Evolutionary conservation across 2,113 vertebrate genomes (phyloP), one percentile per base, ranked within the genome.

Genomic region (Nycticorax nycticorax): DNA sequence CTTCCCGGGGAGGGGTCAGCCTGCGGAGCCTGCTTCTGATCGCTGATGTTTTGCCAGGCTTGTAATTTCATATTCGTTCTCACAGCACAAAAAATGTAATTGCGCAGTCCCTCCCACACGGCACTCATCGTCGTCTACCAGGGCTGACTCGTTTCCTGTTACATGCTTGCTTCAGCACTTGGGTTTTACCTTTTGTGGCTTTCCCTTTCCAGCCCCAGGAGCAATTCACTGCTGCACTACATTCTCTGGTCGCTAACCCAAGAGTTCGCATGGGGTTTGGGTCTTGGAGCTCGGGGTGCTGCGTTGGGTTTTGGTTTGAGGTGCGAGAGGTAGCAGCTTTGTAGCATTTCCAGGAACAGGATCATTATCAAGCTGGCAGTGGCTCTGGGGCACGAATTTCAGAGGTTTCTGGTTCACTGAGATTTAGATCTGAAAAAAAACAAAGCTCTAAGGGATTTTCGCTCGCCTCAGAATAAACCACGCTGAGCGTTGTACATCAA

Each of bases 101-200:
- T 67, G 89, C 19, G 3, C 50, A 59, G 93, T 94, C 93, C 94
- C 93, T 97, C 97, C 96, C 95, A 84, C 86, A 83, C 66, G 8
- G 35, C 56, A 26, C 82, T 93, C 78, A n/a, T 63, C 83, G 75
- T 82, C 14, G 64, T 84, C 91, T 87, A 48, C 94, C 59, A 20
- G 47, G 18, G 37, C 75, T 75, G 95, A 73, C 87, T 97, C 59
- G 62, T 89, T 98, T 98, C 97, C 97, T 96, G 89, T 82, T 89
- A 69, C 80, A 20, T 89, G 87, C 89, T 81, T 62, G 62, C 60
- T 94, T 90, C 66, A 37, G 89, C 81, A 30, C 84, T 96, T 85
- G 3, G 0, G 3, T 89, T 89, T 82, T 92, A 95, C 91, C 92
- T 94, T 92, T 72, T 80, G 94, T 8, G 2, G 83, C 90, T 89